phyloP scores from a whole-genome alignment of 1,140 invertebrate species.

The Batillaria attramentaria region DNA sequence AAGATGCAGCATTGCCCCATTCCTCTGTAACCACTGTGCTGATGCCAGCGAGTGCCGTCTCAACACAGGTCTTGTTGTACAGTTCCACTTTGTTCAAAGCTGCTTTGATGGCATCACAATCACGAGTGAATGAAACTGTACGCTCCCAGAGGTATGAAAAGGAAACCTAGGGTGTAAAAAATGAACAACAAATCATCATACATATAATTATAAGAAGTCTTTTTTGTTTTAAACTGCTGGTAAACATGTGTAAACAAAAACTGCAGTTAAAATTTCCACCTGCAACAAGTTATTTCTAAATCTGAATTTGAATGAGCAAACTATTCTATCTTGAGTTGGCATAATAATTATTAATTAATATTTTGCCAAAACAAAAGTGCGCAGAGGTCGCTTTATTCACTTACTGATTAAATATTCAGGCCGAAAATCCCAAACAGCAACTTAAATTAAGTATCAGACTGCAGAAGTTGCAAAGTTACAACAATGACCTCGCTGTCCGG shows the following conservation, averaged over 20 bases:
- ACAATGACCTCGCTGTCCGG: no score
- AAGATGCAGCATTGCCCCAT: slow-evolving; percentile 86
- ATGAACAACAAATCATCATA: background rate
- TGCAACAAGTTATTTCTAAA: no score
- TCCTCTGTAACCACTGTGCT: slow-evolving; percentile 84
- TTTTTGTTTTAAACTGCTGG: background rate
- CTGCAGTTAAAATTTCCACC: no score
- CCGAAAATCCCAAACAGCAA: no score
- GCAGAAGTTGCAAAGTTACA: no score
- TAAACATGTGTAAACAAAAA: background rate
- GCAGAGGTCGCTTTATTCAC: no score
- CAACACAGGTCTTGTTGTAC: slow-evolving; percentile 88
- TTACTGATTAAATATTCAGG: no score
- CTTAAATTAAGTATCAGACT: no score
- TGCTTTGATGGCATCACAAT: slow-evolving; percentile 83
- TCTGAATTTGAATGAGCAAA: no score
- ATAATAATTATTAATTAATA: no score
- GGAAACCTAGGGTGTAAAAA: slow-evolving; percentile 75
- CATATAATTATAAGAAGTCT: background rate
- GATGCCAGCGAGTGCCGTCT: slow-evolving; percentile 83
- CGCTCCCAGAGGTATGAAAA: slow-evolving; percentile 88
- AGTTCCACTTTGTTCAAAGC: slow-evolving; percentile 83
- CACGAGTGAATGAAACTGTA: slow-evolving; percentile 85
- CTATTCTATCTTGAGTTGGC: no score
- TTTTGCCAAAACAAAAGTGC: no score